Percentiles rank a stretch among this genome's conserved stretches.
Evolutionary conservation across 2,113 vertebrate species (phyloP).

Genomic region (Rhegmatorhina hoffmannsi): DNA sequence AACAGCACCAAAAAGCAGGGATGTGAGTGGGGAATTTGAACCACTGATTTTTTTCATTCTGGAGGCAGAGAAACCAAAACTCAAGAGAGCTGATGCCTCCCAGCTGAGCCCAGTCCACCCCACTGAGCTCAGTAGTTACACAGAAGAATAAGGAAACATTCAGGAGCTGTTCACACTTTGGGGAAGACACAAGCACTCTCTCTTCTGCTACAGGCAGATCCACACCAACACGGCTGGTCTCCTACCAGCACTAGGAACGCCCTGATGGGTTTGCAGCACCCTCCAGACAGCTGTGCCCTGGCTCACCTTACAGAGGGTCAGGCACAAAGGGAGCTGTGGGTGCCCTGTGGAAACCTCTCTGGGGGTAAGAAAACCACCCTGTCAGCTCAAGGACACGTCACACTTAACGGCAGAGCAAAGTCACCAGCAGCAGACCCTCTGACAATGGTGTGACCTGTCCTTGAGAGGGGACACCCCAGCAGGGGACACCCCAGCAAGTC

Average conservation of each 20-base stretch:
- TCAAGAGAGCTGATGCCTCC: background rate
- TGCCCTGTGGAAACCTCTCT: background rate
- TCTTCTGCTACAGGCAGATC: background rate
- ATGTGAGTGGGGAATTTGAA: background rate
- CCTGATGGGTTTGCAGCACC: background rate
- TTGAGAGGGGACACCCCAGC: background rate
- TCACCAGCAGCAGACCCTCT: background rate
- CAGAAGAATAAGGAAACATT: background rate
- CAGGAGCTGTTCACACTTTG: background rate
- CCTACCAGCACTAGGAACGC: background rate
- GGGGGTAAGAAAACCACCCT: background rate
- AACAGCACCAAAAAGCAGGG: background rate
- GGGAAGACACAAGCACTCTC: background rate
- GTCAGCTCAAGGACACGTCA: background rate
- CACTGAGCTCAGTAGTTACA: background rate
- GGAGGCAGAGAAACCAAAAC: background rate
- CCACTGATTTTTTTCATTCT: background rate
- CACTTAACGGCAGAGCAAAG: background rate
- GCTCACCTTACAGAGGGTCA: background rate
- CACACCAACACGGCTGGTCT: background rate
- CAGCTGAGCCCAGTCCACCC: background rate
- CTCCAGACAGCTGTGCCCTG: background rate
- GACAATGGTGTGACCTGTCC: background rate
- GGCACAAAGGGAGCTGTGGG: background rate
- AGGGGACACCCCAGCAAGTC: background rate